These are phyloP conservation scores for Sclerurus mexicanus DNA, from an alignment of 2,113 vertebrate genomes.

Conservation along the genomic window DNA sequence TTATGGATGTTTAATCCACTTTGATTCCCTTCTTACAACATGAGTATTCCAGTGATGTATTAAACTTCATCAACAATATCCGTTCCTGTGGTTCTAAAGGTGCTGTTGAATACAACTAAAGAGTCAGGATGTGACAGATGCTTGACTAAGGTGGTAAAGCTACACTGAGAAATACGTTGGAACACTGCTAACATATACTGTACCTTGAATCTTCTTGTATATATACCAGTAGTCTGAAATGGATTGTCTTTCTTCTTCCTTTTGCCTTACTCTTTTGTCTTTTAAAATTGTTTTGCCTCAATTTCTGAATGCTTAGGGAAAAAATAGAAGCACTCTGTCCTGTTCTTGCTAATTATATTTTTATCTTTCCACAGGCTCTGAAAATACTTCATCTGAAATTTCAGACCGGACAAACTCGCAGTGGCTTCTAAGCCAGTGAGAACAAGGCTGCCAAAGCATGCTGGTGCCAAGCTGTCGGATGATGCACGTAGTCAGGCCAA, in stretches of 20 bases:
- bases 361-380: constrained; percentile 84
- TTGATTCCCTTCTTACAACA: background rate
- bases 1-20: background rate
- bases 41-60: background rate
- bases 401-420: constrained; percentile 80
- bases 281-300: background rate
- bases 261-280: background rate
- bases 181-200: background rate
- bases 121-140: background rate
- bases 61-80: background rate
- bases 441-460: constrained; percentile 83
- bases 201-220: background rate
- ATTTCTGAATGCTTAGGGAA: background rate
- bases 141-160: background rate
- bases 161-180: background rate
- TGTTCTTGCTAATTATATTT: constrained; percentile 28
- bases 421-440: constrained; percentile 85
- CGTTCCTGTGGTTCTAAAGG: background rate
- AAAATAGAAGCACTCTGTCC: background rate
- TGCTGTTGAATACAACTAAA: background rate
- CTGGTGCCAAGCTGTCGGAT: constrained; percentile 88
- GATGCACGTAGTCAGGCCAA: constrained; percentile 83
- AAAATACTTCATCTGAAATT: constrained; percentile 88
- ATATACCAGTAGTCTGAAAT: background rate
- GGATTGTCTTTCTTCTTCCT: background rate